A percentile compares a stretch with the other conserved stretches of the same genome.
phyloP scores from a whole-genome alignment of 2,113 vertebrate genomes.

The Cyprinus carpio region DNA sequence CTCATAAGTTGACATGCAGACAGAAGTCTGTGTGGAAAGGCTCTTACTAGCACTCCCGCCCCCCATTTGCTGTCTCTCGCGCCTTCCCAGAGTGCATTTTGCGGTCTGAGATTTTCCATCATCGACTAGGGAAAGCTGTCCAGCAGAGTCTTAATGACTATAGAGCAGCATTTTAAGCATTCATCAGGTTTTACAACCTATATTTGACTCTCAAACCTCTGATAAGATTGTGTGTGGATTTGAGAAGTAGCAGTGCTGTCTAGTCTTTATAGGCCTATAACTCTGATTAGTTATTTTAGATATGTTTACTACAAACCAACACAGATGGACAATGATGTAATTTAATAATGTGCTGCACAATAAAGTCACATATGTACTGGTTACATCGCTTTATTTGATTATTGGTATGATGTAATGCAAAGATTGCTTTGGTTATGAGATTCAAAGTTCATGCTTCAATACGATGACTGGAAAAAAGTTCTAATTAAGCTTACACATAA shows the following conservation, averaged over 20 bases:
- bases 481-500: not conserved
- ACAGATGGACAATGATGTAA: not conserved
- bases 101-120: constrained; percentile 43
- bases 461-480: not conserved
- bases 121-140: constrained; percentile 25
- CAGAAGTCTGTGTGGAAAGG: constrained; percentile 37
- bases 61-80: constrained; percentile 5
- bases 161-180: constrained; percentile 33
- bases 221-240: constrained; percentile 33
- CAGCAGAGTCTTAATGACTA: constrained; percentile 36
- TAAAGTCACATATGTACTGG: not conserved
- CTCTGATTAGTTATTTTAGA: not conserved
- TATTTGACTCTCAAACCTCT: constrained; percentile 44
- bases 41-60: constrained; percentile 25
- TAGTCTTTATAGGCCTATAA: not conserved
- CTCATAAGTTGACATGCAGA: constrained; percentile 42
- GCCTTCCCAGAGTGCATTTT: constrained; percentile 37
- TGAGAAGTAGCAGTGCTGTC: constrained; percentile 1
- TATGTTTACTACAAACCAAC: not conserved
- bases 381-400: constrained; percentile 45
- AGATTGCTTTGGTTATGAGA: constrained; percentile 41
- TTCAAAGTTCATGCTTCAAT: constrained; percentile 6
- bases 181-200: constrained; percentile 39
- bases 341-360: not conserved
- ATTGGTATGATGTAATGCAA: constrained; percentile 34